These are phyloP conservation scores for Julus scanicus DNA, from an alignment of 2,888 invertebrate genomes.

Conservation along the genomic window DNA sequence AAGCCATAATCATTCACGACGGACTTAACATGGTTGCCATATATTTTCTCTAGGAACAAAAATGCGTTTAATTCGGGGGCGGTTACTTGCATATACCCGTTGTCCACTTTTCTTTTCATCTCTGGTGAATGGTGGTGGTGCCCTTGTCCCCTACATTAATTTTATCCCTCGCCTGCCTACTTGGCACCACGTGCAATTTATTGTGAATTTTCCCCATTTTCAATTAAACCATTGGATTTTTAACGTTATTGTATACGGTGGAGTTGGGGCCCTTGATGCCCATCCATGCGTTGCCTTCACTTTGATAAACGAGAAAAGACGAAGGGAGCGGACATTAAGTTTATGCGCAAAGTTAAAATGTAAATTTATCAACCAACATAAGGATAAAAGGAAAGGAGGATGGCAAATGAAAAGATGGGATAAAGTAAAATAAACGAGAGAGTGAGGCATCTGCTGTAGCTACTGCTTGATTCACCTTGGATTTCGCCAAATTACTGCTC, in stretches of 20 bases:
- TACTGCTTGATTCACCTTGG: neutral
- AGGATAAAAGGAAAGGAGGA: neutral
- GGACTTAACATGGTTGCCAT: neutral
- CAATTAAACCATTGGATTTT: constrained; percentile 39
- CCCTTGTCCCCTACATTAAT: constrained; percentile 17
- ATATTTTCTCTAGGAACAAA: neutral
- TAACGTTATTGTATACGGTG: neutral
- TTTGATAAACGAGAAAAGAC: constrained; percentile 24
- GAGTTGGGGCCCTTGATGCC: constrained; percentile 3
- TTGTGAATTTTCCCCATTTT: constrained; percentile 29
- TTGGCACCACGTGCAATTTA: constrained; percentile 20
- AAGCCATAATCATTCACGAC: constrained; percentile 14
- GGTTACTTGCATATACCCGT: constrained; percentile 13
- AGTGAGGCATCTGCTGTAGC: neutral
- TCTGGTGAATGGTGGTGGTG: constrained; percentile 23
- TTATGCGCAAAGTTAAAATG: constrained; percentile 27
- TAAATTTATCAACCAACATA: neutral
- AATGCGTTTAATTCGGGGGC: constrained; percentile 16
- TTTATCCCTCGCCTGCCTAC: neutral
- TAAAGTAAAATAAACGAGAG: constrained; percentile 12
- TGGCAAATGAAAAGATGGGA: constrained; percentile 20
- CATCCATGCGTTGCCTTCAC: neutral
- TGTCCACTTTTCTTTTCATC: constrained; percentile 30
- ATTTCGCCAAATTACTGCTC: neutral
- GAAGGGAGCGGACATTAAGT: constrained; percentile 42